Base-by-base conservation (phyloP, 2,797 vertebrate species). In the Tokudaia muenninki region DNA sequence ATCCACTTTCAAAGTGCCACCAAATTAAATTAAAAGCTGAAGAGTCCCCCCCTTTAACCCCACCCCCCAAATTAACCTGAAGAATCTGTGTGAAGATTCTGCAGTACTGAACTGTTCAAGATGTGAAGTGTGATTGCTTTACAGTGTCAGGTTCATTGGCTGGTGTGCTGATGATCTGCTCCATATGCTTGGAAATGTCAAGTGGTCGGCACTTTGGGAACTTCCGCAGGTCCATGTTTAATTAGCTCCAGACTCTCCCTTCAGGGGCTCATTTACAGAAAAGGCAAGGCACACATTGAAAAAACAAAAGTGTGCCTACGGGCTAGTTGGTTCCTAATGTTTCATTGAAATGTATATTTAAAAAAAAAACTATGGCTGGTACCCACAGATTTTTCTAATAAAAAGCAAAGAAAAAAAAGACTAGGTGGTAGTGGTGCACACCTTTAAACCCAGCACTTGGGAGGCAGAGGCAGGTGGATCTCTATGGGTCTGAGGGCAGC, bases 1-100 rank as follows among this genome's bases (percentile, higher is more conserved):
- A 37, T 96, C 65, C 47, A 21, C 55, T 52, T 72, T 95, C 80
- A 78, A 83, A 16, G 9, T 31, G 57, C 90, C 95, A 37, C 67
- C 67, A 92, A 91, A 94, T 65, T 75, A 94, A 97, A 87, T 67
- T 22, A 90, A 94, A 97, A 91, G 61, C 82, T 6, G 0, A n/a
- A 94, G 89, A 84, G 34, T 29, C 37, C 44, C 67, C 63, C 67
- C n/a, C 17, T 72, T n/a, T 6, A 67, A 34, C 31, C 0, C 7
- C 70, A 17, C n/a, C 34, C 34, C 17, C 34, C 14, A 70, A n/a
- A 84, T 57, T n/a, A 74, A 93, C 86, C 87, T 44, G 83, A 90
- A 93, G 41, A 91, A 50, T 44, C 95, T 0, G 0, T 2, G 21
- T 91, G 37, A 55, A 13, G 50, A 13, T 84, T 95, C 84, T 96